Evolutionary conservation across 2,797 vertebrate species (phyloP), one percentile per base, ranked within the genome.

Genomic region (Paratrypauchen microcephalus): DNA sequence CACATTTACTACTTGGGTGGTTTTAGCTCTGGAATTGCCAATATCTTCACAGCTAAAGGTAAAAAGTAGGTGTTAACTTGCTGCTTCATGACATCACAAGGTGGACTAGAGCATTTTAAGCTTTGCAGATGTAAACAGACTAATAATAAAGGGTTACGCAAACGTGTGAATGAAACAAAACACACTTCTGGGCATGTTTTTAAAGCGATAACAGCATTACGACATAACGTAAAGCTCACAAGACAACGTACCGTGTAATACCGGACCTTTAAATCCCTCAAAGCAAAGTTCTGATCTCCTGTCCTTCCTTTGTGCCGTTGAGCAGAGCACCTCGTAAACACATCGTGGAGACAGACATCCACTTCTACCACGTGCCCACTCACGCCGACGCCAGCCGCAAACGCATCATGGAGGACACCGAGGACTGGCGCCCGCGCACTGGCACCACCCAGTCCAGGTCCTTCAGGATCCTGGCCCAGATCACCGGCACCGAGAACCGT

Each of bases 401-500:
- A 82, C 94, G 97, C 21, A 92, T 99, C 86, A 97, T 92, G 18
- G 95, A 99, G 77, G 97, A 99, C 80, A 99, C 97, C 0, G 98
- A 99, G 81, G 98, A 99, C 83, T 99, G 98, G 98, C 95, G 92
- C 16, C 97, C 97, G 0, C 92, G 96, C 21, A 94, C 94, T 0
- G 97, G 97, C 60, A 99, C 96, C 2, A 97, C 96, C 57, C 98
- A 99, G 88, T 99, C 97, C 61, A 95, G 96, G 64, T 99, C 98
- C n/a, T 99, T 99, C 90, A 94, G 94, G 50, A 99, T 99, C 85
- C 95, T 99, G 61, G 96, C 97, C 66, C 97, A 99, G 81, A 98
- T 99, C 88, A 99, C 98, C 0, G 98, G 97, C 77, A 99, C 97
- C 0, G 97, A 98, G 82, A 88, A 92, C 1, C 71, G 96, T 97